Percentiles rank a stretch among this genome's conserved stretches.
Evolutionary conservation across 2,888 invertebrate species (phyloP).

Genomic region (Thecophora atra): DNA sequence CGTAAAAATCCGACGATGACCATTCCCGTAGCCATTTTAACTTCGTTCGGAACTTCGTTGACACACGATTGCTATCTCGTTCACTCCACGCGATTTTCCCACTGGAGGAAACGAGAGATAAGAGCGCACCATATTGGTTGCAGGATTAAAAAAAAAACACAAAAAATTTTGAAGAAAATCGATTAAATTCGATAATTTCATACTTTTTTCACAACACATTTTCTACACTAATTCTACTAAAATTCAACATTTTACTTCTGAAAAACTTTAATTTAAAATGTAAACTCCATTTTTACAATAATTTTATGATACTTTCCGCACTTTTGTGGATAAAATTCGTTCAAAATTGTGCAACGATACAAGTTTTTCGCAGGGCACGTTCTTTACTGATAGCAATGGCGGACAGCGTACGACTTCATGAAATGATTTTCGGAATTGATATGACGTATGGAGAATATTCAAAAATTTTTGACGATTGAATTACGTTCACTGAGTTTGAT

Average conservation of each 20-base stretch:
- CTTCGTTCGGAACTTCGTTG: conserved; percentile 31
- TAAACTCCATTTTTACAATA: conserved; percentile 54
- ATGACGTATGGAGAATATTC: conserved; percentile 42
- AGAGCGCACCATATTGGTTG: conserved; percentile 34
- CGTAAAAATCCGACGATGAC: conserved; percentile 12
- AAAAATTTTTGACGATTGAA: conserved; percentile 40
- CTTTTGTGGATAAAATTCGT: conserved; percentile 58
- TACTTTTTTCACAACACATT: conserved; percentile 63
- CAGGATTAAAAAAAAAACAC: conserved; percentile 43
- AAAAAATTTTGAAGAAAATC: conserved; percentile 59
- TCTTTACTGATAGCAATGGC: conserved; percentile 65
- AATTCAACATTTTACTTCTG: conserved; percentile 50
- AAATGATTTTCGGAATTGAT: conserved; percentile 55
- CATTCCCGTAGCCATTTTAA: conserved; percentile 36
- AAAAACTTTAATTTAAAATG: conserved; percentile 52
- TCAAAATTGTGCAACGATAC: conserved; percentile 60
- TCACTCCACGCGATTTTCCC: conserved; percentile 14
- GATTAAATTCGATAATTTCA: conserved; percentile 54
- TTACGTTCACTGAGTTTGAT: conserved; percentile 39
- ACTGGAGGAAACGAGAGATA: conserved; percentile 41
- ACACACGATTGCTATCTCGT: conserved; percentile 36
- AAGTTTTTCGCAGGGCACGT: conserved; percentile 66
- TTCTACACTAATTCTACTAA: conserved; percentile 54
- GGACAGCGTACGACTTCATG: conserved; percentile 56
- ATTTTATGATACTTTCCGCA: conserved; percentile 56